Percentiles rank a stretch among this genome's conserved stretches.
phyloP scores from a whole-genome alignment of 2,113 vertebrate genomes.

The Accipiter cooperii region DNA sequence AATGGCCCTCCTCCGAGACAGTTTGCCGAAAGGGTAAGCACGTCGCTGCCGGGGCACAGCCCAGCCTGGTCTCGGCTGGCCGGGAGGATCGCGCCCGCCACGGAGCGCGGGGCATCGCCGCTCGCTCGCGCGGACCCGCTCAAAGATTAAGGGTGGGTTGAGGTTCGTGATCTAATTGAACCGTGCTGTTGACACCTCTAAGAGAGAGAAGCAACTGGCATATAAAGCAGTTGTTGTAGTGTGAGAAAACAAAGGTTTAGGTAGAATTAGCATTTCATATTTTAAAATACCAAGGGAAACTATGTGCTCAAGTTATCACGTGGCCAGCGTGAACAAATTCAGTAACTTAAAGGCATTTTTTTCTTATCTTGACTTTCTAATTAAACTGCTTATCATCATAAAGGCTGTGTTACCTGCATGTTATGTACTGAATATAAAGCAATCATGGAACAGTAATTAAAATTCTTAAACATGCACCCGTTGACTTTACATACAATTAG shows the following conservation, averaged over 20 bases:
- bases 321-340: slow-evolving; percentile 56
- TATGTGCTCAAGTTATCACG: slow-evolving; percentile 22
- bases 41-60: not conserved
- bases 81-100: not conserved
- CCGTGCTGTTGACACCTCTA: slow-evolving; percentile 10
- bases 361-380: slow-evolving; percentile 75
- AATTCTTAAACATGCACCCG: slow-evolving; percentile 66
- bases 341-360: slow-evolving; percentile 65
- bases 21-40: slow-evolving; percentile 64
- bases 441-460: slow-evolving; percentile 73
- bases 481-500: slow-evolving; percentile 72
- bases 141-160: slow-evolving; percentile 19
- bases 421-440: slow-evolving; percentile 71
- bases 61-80: slow-evolving; percentile 26
- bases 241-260: slow-evolving; percentile 48
- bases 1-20: slow-evolving; percentile 78
- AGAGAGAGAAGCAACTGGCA: slow-evolving; percentile 30
- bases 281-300: slow-evolving; percentile 54
- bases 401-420: slow-evolving; percentile 73
- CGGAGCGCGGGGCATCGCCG: not conserved
- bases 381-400: slow-evolving; percentile 76
- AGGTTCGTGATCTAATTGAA: slow-evolving; percentile 45
- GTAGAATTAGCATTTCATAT: slow-evolving; percentile 43
- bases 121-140: not conserved
- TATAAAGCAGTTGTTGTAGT: slow-evolving; percentile 25